Evolutionary conservation across 2,797 vertebrate genomes (phyloP).

Genomic region (Kryptolebias ocellatus): DNA sequence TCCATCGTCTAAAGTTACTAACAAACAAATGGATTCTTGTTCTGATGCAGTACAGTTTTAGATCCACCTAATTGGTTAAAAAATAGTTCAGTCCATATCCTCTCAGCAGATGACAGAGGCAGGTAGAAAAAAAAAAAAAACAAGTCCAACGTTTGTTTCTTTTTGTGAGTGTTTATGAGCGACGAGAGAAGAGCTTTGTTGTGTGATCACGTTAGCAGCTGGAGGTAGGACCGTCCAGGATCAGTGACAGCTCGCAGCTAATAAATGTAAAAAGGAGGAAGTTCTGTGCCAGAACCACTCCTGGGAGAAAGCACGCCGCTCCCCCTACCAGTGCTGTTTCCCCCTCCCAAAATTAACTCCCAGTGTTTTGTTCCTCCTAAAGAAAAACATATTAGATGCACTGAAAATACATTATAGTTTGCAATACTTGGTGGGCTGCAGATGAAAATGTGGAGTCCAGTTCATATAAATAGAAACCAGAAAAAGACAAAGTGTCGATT

Average conservation of each 20-base stretch:
- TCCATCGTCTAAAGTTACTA: slow-evolving; percentile 18
- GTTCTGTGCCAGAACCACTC: slow-evolving; percentile 2
- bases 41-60: slow-evolving; percentile 1
- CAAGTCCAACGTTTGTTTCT: slow-evolving; percentile 33
- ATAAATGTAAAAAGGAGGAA: neutral
- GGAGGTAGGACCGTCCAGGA: slow-evolving; percentile 49
- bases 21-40: neutral
- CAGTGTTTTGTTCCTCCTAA: slow-evolving; percentile 29
- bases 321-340: slow-evolving; percentile 24
- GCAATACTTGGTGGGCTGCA: neutral
- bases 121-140: slow-evolving; percentile 27
- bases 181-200: slow-evolving; percentile 39
- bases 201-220: slow-evolving; percentile 47
- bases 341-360: slow-evolving; percentile 29
- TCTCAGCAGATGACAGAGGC: slow-evolving; percentile 46
- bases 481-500: neutral
- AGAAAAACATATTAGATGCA: slow-evolving; percentile 26
- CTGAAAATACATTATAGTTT: slow-evolving; percentile 6
- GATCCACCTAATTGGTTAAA: slow-evolving; percentile 60
- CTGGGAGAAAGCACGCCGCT: slow-evolving; percentile 46
- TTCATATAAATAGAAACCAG: neutral
- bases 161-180: neutral
- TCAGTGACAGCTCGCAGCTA: slow-evolving; percentile 49
- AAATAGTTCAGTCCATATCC: slow-evolving; percentile 54
- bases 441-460: neutral